A percentile compares a stretch with the other conserved stretches of the same genome.
Evolutionary conservation across 2,888 invertebrate genomes (phyloP).

Genomic region (Pycnomerus fuliginosus): DNA sequence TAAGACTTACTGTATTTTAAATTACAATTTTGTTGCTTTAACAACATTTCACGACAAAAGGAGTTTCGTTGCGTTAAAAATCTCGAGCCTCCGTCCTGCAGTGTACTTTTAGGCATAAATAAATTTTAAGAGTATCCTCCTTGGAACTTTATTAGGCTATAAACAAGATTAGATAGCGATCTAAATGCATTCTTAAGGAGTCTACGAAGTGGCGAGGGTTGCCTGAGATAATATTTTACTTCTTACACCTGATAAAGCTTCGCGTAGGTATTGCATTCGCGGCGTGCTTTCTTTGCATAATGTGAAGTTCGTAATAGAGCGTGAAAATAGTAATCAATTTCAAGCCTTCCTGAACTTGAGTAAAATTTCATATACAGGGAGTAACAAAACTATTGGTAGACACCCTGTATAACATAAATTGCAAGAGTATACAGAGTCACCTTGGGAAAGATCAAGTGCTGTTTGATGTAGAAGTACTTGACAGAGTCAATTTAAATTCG

Average conservation of each 20-base stretch:
- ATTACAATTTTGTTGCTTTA: constrained; percentile 5
- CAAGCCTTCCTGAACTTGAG: too few species aligned
- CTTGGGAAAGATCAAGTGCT: too few species aligned
- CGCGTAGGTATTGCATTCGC: too few species aligned
- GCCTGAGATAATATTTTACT: neutral
- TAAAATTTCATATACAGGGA: too few species aligned
- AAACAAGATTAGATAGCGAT: constrained; percentile 3
- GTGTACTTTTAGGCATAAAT: neutral
- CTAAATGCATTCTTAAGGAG: constrained; percentile 2
- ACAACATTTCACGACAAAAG: constrained; percentile 4
- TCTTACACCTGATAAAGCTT: too few species aligned
- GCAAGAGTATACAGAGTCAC: too few species aligned
- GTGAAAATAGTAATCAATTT: too few species aligned
- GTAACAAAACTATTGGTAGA: too few species aligned
- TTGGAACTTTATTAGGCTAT: constrained; percentile 2
- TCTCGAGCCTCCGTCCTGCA: neutral
- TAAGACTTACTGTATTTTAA: constrained; percentile 8
- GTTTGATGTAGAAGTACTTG: too few species aligned
- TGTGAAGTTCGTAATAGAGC: too few species aligned
- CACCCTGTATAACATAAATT: too few species aligned
- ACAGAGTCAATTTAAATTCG: constrained; percentile 28
- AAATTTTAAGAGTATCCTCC: constrained; percentile 1
- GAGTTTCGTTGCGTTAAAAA: neutral
- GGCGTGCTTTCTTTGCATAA: too few species aligned
- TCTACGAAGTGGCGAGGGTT: neutral